Base-by-base conservation (phyloP, 2,113 vertebrate species). In the Brachyhypopomus gauderio region DNA sequence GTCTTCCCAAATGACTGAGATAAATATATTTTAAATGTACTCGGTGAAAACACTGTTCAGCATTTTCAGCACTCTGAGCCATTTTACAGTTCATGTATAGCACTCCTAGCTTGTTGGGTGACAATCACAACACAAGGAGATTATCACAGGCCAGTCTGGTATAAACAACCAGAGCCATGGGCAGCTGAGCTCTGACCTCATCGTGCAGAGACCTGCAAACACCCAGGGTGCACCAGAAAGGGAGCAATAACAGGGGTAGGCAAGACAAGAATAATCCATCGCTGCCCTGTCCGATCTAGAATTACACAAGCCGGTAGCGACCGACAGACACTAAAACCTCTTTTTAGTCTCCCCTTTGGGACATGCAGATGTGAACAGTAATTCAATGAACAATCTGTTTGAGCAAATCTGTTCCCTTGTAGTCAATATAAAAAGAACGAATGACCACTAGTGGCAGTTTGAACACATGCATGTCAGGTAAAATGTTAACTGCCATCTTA, bases 141-240 rank as follows among this genome's bases (percentile, higher is more conserved):
- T 45, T 5, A 67, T 67, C 58, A 81, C 64, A 55, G 82, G 63
- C 55, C 72, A 58, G 78, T 76, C 72, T 81, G 75, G 75, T 66
- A 86, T 75, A 41, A 78, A 66, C 12, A 79, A 82, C 3, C 59
- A 72, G 58, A 72, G 17, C 48, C 78, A 52, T 20, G 22, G 72
- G 60, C 85, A 86, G 79, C 75, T 76, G 79, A 79, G 5, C 20
- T 48, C 79, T 84, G 85, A 86, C 82, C 79, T 86, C 64, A 84
- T 72, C 6, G 4, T 55, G 27, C 70, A 58, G 22, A 59, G 73
- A 71, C 78, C 62, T 74, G 70, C 23, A 38, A 30, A 73, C 75
- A 70, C 38, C 70, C 8, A 76, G 38, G 30, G 67, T 25, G 52
- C 72, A 62, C 45, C 12, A 62, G 23, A 52, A 59, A 75, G 55